Evolutionary conservation across 2,797 vertebrate species (phyloP), one percentile per base, ranked within the genome.

Genomic region (Onychomys leucogaster): DNA sequence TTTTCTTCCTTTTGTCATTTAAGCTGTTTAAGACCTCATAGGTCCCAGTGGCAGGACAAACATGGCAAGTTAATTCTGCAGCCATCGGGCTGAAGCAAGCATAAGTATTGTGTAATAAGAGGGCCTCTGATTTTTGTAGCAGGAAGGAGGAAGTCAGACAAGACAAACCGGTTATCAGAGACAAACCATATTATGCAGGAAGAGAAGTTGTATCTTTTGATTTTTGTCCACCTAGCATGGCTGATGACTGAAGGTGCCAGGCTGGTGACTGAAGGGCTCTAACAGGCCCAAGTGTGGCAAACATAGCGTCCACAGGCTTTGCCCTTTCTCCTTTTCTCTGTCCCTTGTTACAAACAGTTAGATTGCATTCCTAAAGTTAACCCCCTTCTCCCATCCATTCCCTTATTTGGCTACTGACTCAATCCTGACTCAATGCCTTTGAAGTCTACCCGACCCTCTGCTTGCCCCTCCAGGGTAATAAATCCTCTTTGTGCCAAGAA

Each of bases 21-120:
- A 89, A 96, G 0, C 81, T 1, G 46, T 96, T 96, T 46, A 29
- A 90, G 91, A 97, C 90, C 52, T 84, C 0, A 25, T 59, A 89
- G 29, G 34, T 90, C 91, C 96, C 97, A 84, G 0, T 6, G 90
- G 81, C 92, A 87, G 92, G 34, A 86, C 52, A 57, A 96, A 97
- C 78, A 76, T 93, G 97, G 97, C 93, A 98, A 96, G 94, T 98
- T 97, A 97, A 97, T 98, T 98, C 97, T 97, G 94, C 16, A 97
- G 96, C 96, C 65, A 92, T 81, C 90, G 23, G 83, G 81, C 80
- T 86, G 4, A 7, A 90, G 92, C 84, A 82, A 96, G 96, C 94
- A 92, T 96, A 91, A 92, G 90, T 96, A 94, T 89, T 83, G 11
- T 84, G 78, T 95, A 93, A 97, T 97, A 94, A 98, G 87, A 98